Evolutionary conservation across 2,888 invertebrate species (phyloP).

Genomic region (Alitta virens): DNA sequence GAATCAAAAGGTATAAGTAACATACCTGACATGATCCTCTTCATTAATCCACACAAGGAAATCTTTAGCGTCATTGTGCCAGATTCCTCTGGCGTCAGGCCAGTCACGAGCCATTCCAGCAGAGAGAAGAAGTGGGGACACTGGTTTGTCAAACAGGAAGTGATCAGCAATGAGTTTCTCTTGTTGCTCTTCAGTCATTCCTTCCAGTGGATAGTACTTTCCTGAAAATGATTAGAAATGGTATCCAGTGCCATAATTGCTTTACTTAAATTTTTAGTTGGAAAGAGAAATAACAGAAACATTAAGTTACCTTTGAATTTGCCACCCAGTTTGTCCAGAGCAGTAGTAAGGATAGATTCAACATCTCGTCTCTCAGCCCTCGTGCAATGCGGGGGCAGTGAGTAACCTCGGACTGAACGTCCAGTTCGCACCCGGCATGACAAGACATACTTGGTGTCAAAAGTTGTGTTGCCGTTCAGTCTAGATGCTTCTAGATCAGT

Average conservation of each 20-base stretch:
- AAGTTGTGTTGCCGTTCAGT: slow-evolving; percentile 17
- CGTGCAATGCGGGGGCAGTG: slow-evolving; percentile 57
- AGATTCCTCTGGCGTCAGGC: slow-evolving; percentile 66
- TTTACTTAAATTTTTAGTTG: too few species aligned
- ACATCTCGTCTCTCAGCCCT: slow-evolving; percentile 31
- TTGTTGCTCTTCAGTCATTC: slow-evolving; percentile 25
- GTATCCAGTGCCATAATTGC: too few species aligned
- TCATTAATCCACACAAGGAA: slow-evolving; percentile 89
- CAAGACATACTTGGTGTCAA: slow-evolving; percentile 37
- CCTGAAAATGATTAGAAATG: slow-evolving; percentile 12
- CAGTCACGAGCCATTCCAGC: slow-evolving; percentile 59
- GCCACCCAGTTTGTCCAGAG: slow-evolving; percentile 23
- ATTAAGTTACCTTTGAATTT: slow-evolving; percentile 17
- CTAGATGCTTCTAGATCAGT: slow-evolving; percentile 22
- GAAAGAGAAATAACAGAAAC: background rate
- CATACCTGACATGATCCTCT: slow-evolving; percentile 72
- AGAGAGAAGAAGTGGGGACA: slow-evolving; percentile 19
- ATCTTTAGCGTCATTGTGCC: slow-evolving; percentile 72
- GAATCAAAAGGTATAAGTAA: too few species aligned
- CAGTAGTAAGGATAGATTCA: slow-evolving; percentile 25
- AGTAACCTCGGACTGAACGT: slow-evolving; percentile 42
- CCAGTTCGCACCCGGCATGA: slow-evolving; percentile 48
- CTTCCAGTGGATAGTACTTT: slow-evolving; percentile 22
- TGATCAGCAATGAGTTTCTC: slow-evolving; percentile 26
- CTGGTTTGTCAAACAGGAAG: slow-evolving; percentile 29